Evolutionary conservation across 2,888 invertebrate species (phyloP).

Genomic region (Petrolisthes manimaculis): DNA sequence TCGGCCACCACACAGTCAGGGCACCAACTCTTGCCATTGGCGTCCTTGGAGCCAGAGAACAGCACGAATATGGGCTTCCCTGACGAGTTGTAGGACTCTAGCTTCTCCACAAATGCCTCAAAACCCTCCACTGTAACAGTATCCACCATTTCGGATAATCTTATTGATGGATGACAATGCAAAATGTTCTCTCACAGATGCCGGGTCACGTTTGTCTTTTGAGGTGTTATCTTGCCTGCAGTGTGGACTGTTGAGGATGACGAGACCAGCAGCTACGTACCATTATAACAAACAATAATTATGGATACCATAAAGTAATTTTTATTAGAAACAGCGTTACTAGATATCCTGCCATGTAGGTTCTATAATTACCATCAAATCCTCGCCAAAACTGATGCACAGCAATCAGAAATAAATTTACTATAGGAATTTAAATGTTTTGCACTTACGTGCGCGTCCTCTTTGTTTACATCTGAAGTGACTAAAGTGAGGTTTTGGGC

Average conservation of each 20-base stretch:
- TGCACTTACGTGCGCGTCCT: too few relatives aligned
- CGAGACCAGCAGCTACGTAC: too few relatives aligned
- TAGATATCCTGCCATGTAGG: too few relatives aligned
- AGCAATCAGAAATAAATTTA: too few relatives aligned
- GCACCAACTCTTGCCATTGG: constrained; percentile 86
- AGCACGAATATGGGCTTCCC: constrained; percentile 74
- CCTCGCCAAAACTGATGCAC: too few relatives aligned
- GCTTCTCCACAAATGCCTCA: constrained; percentile 76
- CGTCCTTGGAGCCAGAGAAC: constrained; percentile 78
- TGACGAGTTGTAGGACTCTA: constrained; percentile 72
- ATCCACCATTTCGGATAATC: constrained; percentile 71
- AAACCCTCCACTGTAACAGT: constrained; percentile 75
- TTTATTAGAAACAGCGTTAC: too few relatives aligned
- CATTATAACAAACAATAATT: too few relatives aligned
- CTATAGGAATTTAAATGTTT: too few relatives aligned
- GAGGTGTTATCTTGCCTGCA: not conserved
- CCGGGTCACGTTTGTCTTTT: not conserved
- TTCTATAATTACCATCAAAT: too few relatives aligned
- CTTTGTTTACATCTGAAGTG: too few relatives aligned
- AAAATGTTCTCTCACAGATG: not conserved
- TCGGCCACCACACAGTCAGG: constrained; percentile 89
- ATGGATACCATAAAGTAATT: too few relatives aligned
- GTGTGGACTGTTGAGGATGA: not conserved
- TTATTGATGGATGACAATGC: not conserved
- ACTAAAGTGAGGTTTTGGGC: too few relatives aligned